Base-by-base conservation (phyloP, 1,140 invertebrate species). In the Octopus bimaculoides region DNA sequence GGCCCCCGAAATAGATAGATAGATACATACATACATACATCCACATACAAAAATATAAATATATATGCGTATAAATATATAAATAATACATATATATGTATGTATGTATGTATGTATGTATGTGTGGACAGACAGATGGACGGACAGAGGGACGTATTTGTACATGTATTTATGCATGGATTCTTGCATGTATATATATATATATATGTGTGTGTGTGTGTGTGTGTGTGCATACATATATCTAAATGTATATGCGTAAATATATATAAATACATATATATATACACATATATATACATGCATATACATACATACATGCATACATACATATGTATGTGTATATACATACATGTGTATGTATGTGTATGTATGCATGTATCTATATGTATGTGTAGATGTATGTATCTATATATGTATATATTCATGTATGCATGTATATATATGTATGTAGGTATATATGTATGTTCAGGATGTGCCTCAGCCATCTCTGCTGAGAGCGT, bases 361-460 rank as follows among this genome's bases (percentile, higher is more conserved):
- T 61, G 17, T 17, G 17, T 17, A 61, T 17, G 17, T 17, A 61
- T 61, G 17, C 17, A 61, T 61, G 17, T 61, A 61, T 61, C 7
- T 61, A 61, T 61, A 61, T 69, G 20, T 69, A 69, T 69, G 20
- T 69, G 20, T 69, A 69, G 14, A 69, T 69, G 20, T 69, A 69
- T 69, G 20, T 69, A 69, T 69, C 14, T 69, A 69, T 69, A 69
- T 69, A 69, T 69, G 52, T 52, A 76, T 53, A 76, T 76, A 76
- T 76, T n/a, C 8, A 6, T 20, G 54, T 76, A 52, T 26, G 75
- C 3, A n/a, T 3, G 3, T 3, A 5, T 41, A 52, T 5, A 75
- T 3, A 4, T 5, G 41, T 41, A 41, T 41, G 26, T 41, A 41
- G 26, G 1, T 41, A 41, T 41, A 41, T 41, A 41, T 41, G 26